These are phyloP conservation scores for Heliconius charithonia DNA, from an alignment of 2,888 invertebrate species.

Conservation along the genomic window DNA sequence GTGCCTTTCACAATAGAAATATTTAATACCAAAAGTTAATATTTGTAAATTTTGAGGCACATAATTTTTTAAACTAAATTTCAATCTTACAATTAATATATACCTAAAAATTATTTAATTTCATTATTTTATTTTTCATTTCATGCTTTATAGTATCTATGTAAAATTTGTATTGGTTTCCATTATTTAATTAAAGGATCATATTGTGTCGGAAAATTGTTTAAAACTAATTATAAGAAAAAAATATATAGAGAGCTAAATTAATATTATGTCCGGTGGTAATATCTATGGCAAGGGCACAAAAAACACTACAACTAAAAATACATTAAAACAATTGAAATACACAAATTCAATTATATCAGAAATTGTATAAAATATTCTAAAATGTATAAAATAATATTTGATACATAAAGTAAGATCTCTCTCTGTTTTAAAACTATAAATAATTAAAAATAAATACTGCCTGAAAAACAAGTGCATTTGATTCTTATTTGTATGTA, in stretches of 20 bases:
- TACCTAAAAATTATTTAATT: slow-evolving; percentile 1
- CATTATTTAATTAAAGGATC: neutral
- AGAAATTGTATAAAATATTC: slow-evolving; percentile 27
- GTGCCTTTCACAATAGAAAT: slow-evolving; percentile 12
- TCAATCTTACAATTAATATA: slow-evolving; percentile 3
- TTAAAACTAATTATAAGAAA: neutral
- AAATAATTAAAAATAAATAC: slow-evolving; percentile 32
- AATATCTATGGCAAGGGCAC: slow-evolving; percentile 38
- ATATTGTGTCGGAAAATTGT: neutral
- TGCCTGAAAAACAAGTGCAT: slow-evolving; percentile 25
- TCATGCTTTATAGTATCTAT: neutral
- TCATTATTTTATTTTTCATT: neutral
- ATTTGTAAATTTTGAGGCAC: slow-evolving; percentile 28
- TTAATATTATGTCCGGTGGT: slow-evolving; percentile 26
- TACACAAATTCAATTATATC: slow-evolving; percentile 17
- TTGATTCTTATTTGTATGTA: neutral
- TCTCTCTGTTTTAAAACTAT: slow-evolving; percentile 33
- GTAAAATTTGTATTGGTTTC: neutral
- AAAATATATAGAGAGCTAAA: slow-evolving; percentile 31
- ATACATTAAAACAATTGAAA: slow-evolving; percentile 22
- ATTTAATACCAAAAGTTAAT: slow-evolving; percentile 15
- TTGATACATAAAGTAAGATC: slow-evolving; percentile 33
- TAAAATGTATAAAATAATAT: slow-evolving; percentile 31
- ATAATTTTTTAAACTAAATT: slow-evolving; percentile 14
- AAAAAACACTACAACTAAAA: slow-evolving; percentile 18